Conservation (phyloP, 1,140 invertebrate genomes). For the Sarcophaga peregrina region DNA sequence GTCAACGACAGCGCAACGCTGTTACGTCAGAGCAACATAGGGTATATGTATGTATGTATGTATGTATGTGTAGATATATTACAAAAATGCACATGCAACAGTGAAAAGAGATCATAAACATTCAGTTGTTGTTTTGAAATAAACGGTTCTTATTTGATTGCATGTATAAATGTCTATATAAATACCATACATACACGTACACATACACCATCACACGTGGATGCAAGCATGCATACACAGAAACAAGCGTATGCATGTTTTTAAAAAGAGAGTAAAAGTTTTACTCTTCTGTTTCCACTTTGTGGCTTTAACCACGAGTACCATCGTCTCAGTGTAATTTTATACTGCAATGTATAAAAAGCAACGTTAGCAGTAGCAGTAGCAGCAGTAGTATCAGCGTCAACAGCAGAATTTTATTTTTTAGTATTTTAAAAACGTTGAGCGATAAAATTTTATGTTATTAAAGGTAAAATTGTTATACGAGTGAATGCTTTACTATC, state of each 20-base stretch:
- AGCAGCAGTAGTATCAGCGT: too few species aligned
- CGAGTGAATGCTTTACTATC: neutral
- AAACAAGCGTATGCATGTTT: neutral
- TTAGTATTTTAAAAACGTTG: constrained; percentile 35
- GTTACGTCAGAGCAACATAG: neutral
- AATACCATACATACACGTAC: too few species aligned
- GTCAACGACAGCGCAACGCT: neutral
- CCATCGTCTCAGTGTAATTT: constrained; percentile 23
- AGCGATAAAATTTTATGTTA: constrained; percentile 35
- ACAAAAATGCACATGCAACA: constrained; percentile 36
- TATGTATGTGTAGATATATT: neutral
- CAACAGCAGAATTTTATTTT: too few species aligned
- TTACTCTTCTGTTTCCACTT: neutral
- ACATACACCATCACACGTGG: too few species aligned
- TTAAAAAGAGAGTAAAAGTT: neutral
- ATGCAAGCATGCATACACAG: neutral
- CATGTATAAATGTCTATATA: neutral
- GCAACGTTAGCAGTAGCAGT: too few species aligned
- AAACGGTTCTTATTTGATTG: constrained; percentile 5
- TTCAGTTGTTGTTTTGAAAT: neutral
- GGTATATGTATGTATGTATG: neutral
- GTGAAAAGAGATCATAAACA: constrained; percentile 28
- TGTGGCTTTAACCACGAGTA: neutral
- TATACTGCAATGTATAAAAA: constrained; percentile 25
- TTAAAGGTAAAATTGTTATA: constrained; percentile 26